phyloP scores from a whole-genome alignment of 2,797 vertebrate species.

The Ciconia nigra region DNA sequence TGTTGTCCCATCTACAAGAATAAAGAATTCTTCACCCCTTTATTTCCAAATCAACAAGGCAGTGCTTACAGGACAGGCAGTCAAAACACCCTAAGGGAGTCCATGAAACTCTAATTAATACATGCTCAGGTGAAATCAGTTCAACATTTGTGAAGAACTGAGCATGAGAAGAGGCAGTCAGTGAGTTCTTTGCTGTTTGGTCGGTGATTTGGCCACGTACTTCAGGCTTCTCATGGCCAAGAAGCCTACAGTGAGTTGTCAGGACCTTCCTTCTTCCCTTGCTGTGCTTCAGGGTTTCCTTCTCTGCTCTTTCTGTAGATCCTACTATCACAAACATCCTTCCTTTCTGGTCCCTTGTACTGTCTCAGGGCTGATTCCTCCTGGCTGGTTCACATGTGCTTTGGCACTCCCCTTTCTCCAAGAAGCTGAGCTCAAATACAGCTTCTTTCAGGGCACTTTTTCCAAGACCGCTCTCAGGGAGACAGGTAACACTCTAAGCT shows the following conservation, averaged over 20 bases:
- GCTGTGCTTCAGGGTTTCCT: neutral
- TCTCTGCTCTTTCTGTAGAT: neutral
- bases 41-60: neutral
- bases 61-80: neutral
- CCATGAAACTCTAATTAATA: neutral
- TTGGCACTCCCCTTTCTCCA: neutral
- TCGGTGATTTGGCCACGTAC: neutral
- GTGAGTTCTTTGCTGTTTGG: neutral
- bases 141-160: neutral
- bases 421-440: neutral
- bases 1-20: neutral
- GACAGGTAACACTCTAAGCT: neutral
- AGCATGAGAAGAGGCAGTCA: neutral
- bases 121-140: neutral
- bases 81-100: neutral
- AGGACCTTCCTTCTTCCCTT: neutral
- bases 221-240: neutral
- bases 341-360: neutral
- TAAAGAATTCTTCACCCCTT: neutral
- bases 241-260: neutral
- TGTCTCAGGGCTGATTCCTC: neutral
- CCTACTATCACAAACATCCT: neutral
- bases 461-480: neutral
- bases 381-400: neutral
- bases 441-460: neutral